Conservation (phyloP, 2,113 vertebrate genomes). For the Erythrolamprus reginae region DNA sequence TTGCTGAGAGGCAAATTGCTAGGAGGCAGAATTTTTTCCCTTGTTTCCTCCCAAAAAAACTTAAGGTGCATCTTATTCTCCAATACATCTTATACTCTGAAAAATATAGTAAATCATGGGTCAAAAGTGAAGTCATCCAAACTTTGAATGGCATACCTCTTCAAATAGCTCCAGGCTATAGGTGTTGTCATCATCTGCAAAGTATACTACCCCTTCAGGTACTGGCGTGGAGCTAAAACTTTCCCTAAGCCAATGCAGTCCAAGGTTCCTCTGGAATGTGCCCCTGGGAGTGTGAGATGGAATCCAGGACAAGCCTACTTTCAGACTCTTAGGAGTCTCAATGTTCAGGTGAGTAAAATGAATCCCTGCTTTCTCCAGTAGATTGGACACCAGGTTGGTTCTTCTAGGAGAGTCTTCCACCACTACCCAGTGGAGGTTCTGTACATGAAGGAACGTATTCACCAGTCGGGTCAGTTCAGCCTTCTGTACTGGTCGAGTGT, state of each 20-base stretch:
- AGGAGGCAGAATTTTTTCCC: too few relatives aligned
- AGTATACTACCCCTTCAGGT: conserved; percentile 85
- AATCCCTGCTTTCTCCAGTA: conserved; percentile 80
- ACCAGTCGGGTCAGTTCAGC: conserved; percentile 88
- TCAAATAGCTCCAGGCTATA: conserved; percentile 95
- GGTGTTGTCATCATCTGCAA: conserved; percentile 95
- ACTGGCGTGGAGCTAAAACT: conserved; percentile 59
- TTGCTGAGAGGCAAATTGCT: too few relatives aligned
- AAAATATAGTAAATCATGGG: too few relatives aligned
- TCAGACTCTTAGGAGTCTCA: conserved; percentile 79
- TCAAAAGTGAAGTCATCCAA: neutral
- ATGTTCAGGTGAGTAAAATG: conserved; percentile 89
- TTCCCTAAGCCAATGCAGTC: conserved; percentile 85
- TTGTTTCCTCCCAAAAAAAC: too few relatives aligned
- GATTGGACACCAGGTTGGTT: conserved; percentile 75
- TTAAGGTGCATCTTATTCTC: too few relatives aligned
- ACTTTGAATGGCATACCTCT: conserved; percentile 70
- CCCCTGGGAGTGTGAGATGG: conserved; percentile 80
- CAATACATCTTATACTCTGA: too few relatives aligned
- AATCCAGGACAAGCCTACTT: conserved; percentile 70
- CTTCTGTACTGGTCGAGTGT: conserved; percentile 87
- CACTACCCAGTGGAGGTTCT: conserved; percentile 91
- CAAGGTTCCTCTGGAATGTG: conserved; percentile 87
- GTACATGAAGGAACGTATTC: conserved; percentile 88
- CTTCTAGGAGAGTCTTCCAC: conserved; percentile 83